A percentile compares a stretch with the other conserved stretches of the same genome.
These are phyloP conservation scores for Champsocephalus esox DNA, from an alignment of 2,797 vertebrate species.

Conservation along the genomic window DNA sequence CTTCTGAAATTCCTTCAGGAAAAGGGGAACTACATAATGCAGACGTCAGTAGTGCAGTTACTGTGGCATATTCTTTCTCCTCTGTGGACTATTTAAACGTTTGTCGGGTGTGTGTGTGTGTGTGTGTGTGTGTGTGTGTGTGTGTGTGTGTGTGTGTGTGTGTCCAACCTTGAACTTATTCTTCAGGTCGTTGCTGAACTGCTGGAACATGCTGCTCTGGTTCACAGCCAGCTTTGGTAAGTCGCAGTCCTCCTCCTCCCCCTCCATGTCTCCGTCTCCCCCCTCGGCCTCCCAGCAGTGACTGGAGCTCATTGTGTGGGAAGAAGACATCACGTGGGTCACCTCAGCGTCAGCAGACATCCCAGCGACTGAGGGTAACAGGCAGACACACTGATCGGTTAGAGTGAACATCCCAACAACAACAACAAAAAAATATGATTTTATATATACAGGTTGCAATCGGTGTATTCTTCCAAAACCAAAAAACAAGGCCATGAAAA, in stretches of 20 bases:
- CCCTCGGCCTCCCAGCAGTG: constrained; percentile 63
- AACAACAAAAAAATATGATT: no score
- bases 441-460: not conserved
- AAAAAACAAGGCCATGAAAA: not conserved
- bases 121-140: not conserved
- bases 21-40: not conserved
- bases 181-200: constrained; percentile 87
- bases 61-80: not conserved
- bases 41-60: not conserved
- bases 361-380: constrained; percentile 51
- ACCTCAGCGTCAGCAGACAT: constrained; percentile 53
- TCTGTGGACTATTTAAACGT: not conserved
- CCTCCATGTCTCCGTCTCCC: constrained; percentile 52
- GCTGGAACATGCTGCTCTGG: constrained; percentile 80
- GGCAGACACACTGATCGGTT: not conserved
- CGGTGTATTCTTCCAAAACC: not conserved
- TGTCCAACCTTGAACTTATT: constrained; percentile 88
- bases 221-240: constrained; percentile 64
- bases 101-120: not conserved
- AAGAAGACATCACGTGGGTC: constrained; percentile 49
- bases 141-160: not conserved
- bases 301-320: constrained; percentile 57
- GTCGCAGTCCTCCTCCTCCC: constrained; percentile 62
- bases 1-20: not conserved
- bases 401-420: not conserved